A percentile compares a stretch with the other conserved stretches of the same genome.
Evolutionary conservation across 2,888 invertebrate species (phyloP).

Genomic region (Lissonota sp.): DNA sequence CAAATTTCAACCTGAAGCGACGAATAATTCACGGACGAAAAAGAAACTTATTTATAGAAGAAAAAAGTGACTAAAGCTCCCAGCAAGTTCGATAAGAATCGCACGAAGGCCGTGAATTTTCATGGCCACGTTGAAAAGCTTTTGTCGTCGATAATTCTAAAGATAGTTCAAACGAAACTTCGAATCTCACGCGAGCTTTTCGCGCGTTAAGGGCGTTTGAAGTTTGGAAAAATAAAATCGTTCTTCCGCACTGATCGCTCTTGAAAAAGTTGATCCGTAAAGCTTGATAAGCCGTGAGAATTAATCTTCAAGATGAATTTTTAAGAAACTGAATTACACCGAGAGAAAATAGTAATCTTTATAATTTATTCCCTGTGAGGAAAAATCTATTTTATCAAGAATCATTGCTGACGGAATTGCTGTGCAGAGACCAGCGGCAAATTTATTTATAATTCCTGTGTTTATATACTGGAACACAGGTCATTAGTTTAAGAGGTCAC

Average conservation of each 20-base stretch:
- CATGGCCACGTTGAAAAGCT: slow-evolving; percentile 22
- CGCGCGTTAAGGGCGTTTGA: not conserved
- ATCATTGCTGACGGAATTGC: not conserved
- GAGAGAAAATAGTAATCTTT: not conserved
- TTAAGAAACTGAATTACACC: not conserved
- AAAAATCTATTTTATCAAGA: slow-evolving; percentile 3
- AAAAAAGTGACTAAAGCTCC: not conserved
- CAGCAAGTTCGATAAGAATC: slow-evolving; percentile 20
- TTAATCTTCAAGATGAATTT: not conserved
- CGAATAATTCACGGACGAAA: too few relatives aligned
- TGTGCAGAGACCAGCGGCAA: not conserved
- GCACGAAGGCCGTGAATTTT: slow-evolving; percentile 45
- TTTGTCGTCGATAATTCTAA: slow-evolving; percentile 58
- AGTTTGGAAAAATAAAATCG: slow-evolving; percentile 28
- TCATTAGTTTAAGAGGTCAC: slow-evolving; percentile 56
- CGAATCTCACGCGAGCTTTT: slow-evolving; percentile 14
- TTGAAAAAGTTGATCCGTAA: not conserved
- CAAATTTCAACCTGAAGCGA: too few relatives aligned
- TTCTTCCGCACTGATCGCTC: slow-evolving; percentile 45
- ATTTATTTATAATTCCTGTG: not conserved
- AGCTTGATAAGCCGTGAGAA: slow-evolving; percentile 23
- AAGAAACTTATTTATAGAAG: too few relatives aligned
- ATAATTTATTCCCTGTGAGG: slow-evolving; percentile 30
- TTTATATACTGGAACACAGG: slow-evolving; percentile 30
- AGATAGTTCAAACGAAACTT: slow-evolving; percentile 47